Evolutionary conservation across 2,113 vertebrate species (phyloP).

Genomic region (Amia ocellicauda): DNA sequence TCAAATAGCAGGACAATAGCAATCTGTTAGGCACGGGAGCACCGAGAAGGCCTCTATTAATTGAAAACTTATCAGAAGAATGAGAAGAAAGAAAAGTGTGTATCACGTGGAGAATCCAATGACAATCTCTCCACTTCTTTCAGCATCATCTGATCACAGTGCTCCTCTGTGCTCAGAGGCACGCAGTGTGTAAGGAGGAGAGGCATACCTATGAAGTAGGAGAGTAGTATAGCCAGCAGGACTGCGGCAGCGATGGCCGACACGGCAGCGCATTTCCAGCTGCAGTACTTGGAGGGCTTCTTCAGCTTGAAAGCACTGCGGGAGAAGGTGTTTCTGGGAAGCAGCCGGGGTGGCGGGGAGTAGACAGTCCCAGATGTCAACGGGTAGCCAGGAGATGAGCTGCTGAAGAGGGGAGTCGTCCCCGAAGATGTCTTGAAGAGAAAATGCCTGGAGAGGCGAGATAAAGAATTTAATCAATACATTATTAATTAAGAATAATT

Average conservation of each 20-base stretch:
- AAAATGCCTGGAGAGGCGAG: constrained; percentile 78
- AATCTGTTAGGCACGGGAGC: no score
- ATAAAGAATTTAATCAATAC: no score
- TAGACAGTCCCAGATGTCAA: constrained; percentile 97
- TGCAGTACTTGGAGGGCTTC: constrained; percentile 98
- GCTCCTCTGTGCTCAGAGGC: neutral
- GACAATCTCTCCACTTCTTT: no score
- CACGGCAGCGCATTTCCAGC: constrained; percentile 97
- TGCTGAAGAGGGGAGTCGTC: constrained; percentile 96
- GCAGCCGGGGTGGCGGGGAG: constrained; percentile 90
- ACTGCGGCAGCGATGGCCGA: constrained; percentile 89
- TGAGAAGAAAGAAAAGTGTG: no score
- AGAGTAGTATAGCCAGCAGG: constrained; percentile 89
- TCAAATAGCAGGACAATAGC: no score
- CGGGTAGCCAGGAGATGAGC: constrained; percentile 94
- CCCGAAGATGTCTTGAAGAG: constrained; percentile 98
- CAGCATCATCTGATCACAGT: no score
- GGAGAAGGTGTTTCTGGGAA: constrained; percentile 96
- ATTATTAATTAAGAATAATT: no score
- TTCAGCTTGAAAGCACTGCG: constrained; percentile 98
- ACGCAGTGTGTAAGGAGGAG: neutral
- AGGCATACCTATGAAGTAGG: constrained; percentile 93
- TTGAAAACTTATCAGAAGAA: no score
- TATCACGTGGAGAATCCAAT: no score
- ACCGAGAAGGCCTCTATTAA: no score